These are phyloP conservation scores for Rhea pennata DNA, from an alignment of 2,113 vertebrate genomes.

Conservation along the genomic window DNA sequence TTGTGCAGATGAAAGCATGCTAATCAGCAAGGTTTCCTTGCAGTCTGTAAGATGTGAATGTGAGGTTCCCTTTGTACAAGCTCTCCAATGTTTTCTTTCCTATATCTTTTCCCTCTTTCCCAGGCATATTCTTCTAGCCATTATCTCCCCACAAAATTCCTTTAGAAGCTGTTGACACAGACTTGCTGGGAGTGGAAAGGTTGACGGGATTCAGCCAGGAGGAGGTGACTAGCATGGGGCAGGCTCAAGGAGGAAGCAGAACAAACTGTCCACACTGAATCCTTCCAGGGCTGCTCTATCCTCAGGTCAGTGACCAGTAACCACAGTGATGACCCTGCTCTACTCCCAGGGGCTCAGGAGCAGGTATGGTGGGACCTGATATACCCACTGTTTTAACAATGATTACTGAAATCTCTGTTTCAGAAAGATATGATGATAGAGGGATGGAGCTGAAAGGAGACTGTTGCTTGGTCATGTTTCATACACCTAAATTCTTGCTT, in stretches of 20 bases:
- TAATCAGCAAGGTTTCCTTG: background rate
- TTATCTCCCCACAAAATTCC: background rate
- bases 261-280: fast-evolving
- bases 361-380: background rate
- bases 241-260: background rate
- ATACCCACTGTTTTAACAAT: fast-evolving
- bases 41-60: background rate
- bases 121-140: background rate
- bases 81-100: background rate
- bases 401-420: background rate
- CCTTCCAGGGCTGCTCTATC: background rate
- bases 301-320: background rate
- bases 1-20: background rate
- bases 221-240: background rate
- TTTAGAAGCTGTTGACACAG: background rate
- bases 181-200: background rate
- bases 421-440: background rate
- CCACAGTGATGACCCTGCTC: background rate
- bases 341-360: background rate
- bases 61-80: background rate
- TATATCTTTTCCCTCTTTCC: background rate
- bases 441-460: background rate
- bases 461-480: background rate
- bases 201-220: background rate
- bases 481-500: background rate